Base-by-base conservation (phyloP, 2,888 invertebrate genomes). In the Liopterus haemorrhoidalis region DNA sequence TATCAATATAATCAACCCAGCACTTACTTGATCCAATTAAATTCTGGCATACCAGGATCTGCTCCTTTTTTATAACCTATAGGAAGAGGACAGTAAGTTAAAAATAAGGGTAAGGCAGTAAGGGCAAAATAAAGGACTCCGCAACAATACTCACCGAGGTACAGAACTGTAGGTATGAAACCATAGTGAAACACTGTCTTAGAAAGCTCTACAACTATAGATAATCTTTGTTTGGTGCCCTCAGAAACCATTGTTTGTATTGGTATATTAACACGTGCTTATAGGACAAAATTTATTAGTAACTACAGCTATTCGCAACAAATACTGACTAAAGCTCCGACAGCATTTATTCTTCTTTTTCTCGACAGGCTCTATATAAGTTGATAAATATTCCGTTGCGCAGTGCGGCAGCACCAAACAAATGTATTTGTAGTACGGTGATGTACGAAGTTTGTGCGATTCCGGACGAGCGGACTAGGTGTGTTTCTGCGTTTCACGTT, bases 121-220 rank as follows among this genome's bases (percentile, higher is more conserved):
- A 49, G 37, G 44, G 4, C 9, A 42, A 4, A 35, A 21, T 28
- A 15, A 21, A 2, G 1, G 9, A 24, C 19, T 5, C 28, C 14
- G 11, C 12, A 18, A 8, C 15, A 31, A 6, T 36, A 48, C 46
- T 41, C 68, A 79, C 83, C 83, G 65, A 83, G 65, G 65, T 79
- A 83, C 11, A 83, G 60, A 18, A 83, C 76, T 25, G 78, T 70
- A 1, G 83, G 83, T 47, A 83, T 77, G 52, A 82, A 83, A 30
- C 80, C 81, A 74, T 78, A 81, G 56, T 82, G 81, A 53, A 82
- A 81, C 42, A 75, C 67, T 1, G 75, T 75, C 64, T 79, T 80
- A 6, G 72, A 71, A 1, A 75, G 51, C 31, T 73, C 73, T 32
- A 81, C 66, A 5, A 83, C 76, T 19, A 75, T 64, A 22, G 73